A percentile compares a stretch with the other conserved stretches of the same genome.
Evolutionary conservation across 2,113 vertebrate species (phyloP).

Genomic region (Melospiza georgiana): DNA sequence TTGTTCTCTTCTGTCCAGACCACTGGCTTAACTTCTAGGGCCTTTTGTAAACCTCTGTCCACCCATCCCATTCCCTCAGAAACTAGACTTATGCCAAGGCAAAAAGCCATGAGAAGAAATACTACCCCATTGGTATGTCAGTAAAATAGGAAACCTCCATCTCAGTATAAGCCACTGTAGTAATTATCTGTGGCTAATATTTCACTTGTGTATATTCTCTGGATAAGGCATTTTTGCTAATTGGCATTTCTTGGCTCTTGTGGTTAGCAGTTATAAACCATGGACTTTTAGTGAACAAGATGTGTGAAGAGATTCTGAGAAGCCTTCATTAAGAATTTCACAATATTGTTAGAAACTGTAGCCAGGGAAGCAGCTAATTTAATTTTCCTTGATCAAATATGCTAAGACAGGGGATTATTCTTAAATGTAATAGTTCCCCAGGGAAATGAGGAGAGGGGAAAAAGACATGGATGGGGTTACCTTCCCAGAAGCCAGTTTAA

Average conservation of each 20-base stretch:
- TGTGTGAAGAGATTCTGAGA: neutral
- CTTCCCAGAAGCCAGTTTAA: neutral
- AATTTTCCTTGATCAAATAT: conserved; percentile 28
- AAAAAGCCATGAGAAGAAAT: neutral
- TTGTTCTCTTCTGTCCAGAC: neutral
- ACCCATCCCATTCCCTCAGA: neutral
- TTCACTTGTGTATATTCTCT: neutral
- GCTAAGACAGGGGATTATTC: neutral
- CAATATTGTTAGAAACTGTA: neutral
- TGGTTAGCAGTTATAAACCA: neutral
- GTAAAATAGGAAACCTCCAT: neutral
- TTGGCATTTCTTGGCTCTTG: neutral
- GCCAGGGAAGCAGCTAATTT: conserved; percentile 26
- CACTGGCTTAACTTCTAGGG: neutral
- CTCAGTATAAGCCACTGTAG: neutral
- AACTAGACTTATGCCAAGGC: neutral
- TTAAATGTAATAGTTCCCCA: neutral
- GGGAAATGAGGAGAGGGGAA: neutral
- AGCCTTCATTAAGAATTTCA: conserved; percentile 10
- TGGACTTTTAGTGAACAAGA: neutral
- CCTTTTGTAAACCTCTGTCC: neutral
- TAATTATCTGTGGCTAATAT: neutral
- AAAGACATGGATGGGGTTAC: neutral
- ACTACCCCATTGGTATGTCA: neutral
- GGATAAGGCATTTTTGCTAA: neutral